Evolutionary conservation across 2,888 invertebrate genomes (phyloP).

Genomic region (Pachymerium ferrugineum): DNA sequence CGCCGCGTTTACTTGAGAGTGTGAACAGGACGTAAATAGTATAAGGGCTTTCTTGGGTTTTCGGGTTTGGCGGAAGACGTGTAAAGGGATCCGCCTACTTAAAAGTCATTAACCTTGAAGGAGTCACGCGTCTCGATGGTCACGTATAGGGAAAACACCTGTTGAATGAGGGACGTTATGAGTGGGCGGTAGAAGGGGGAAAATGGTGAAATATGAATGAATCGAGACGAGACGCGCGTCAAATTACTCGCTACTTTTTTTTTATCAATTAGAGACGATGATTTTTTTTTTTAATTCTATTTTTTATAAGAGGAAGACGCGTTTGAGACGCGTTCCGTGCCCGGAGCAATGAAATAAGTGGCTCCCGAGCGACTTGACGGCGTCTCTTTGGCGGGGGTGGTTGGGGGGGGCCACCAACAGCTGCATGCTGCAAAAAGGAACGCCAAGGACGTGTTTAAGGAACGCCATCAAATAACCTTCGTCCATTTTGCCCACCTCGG

Average conservation of each 20-base stretch:
- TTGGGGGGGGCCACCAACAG: conserved; percentile 19
- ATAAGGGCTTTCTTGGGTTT: no score
- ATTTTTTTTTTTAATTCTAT: not conserved
- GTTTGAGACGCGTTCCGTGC: conserved; percentile 1
- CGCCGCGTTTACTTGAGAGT: no score
- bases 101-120: not conserved
- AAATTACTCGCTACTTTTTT: not conserved
- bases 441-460: conserved; percentile 20
- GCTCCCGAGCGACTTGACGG: conserved; percentile 27
- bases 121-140: conserved; percentile 3
- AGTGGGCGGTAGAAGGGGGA: not conserved
- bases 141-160: conserved; percentile 18
- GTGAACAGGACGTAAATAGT: no score
- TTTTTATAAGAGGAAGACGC: not conserved
- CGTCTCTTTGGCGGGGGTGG: conserved; percentile 4
- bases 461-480: conserved; percentile 15
- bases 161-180: not conserved
- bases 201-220: not conserved
- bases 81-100: not conserved
- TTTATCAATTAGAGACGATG: not conserved
- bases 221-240: not conserved
- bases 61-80: not conserved
- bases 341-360: conserved; percentile 23
- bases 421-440: conserved; percentile 10
- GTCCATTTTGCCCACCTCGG: not conserved